Base-by-base conservation (phyloP, 1,140 invertebrate genomes). In the Goniozus legneri region DNA sequence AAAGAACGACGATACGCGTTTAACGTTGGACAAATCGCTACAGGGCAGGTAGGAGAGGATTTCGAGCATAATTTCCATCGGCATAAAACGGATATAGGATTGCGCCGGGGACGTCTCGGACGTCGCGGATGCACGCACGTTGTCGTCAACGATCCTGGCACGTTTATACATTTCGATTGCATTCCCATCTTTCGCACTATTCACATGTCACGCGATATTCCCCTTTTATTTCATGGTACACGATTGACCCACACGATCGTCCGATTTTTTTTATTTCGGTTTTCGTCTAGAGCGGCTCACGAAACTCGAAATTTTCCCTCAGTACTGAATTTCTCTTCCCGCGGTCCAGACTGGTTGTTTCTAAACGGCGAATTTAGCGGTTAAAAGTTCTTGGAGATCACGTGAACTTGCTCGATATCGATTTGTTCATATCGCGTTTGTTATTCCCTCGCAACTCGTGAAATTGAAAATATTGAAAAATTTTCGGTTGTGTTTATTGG, bases 1-100 rank as follows among this genome's bases (percentile, higher is more conserved):
- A 33, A 69, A 67, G 3, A 52, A 43, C 3, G 20, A 32, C 12
- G 56, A 65, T 2, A 68, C 62, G 12, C 43, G 41, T 8, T 45
- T 41, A 2, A 68, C 8, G 8, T 34, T 42, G 32, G 48, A 48
- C 0, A 68, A 51, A 32, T 68, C 64, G 7, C 44, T 33, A 31
- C 24, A 36, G 6, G 45, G 18, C 0, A 67, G 56, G 22, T 61
- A 65, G 1, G 51, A 55, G 18, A 68, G 34, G 3, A 70, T 70
- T 40, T 62, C 45, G 3, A 62, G 38, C 3, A 62, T 52, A 20
- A 69, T 56, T 40, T 69, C 67, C 15, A 46, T 35, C 0, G 66
- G 64, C 3, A 67, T 39, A 7, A 40, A 51, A 2, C 7, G 16
- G 38, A 48, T 30, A 6, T 13, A 18, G n/a, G n/a, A n/a, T 6